Percentiles rank a stretch among this genome's conserved stretches.
phyloP scores from a whole-genome alignment of 1,140 invertebrate genomes.

The Saccostrea cuccullata region DNA sequence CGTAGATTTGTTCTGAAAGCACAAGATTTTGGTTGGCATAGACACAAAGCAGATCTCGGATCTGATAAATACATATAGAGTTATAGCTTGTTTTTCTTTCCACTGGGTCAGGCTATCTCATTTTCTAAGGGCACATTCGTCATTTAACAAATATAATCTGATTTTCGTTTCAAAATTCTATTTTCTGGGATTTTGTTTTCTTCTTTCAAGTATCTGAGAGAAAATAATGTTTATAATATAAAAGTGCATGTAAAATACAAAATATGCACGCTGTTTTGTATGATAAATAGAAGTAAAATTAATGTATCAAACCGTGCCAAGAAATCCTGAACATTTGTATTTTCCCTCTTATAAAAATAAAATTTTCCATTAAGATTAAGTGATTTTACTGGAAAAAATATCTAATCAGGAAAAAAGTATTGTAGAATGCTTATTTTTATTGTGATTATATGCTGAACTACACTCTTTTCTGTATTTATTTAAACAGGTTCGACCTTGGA shows the following conservation, averaged over 20 bases:
- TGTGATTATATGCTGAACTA: neutral
- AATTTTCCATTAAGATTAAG: too few species aligned
- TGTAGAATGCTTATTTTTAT: neutral
- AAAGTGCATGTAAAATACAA: too few species aligned
- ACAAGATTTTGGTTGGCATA: conserved; percentile 13
- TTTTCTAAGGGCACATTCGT: neutral
- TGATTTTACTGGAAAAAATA: too few species aligned
- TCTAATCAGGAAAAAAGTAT: too few species aligned
- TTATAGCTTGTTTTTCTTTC: conserved; percentile 4
- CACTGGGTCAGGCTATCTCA: neutral
- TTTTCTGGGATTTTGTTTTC: neutral
- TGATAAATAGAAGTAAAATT: too few species aligned
- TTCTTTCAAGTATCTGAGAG: neutral
- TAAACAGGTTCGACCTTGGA: conserved; percentile 12
- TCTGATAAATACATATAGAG: conserved; percentile 19
- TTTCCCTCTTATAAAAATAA: too few species aligned
- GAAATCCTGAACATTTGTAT: too few species aligned
- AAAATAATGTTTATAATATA: too few species aligned
- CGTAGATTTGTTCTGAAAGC: neutral
- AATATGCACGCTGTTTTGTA: too few species aligned
- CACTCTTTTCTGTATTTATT: neutral
- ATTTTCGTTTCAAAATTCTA: neutral
- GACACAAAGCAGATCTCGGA: conserved; percentile 19
- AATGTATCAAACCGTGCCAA: too few species aligned
- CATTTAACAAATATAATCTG: neutral